Conservation (phyloP, 2,888 invertebrate species). For the Plagodis dolabraria region DNA sequence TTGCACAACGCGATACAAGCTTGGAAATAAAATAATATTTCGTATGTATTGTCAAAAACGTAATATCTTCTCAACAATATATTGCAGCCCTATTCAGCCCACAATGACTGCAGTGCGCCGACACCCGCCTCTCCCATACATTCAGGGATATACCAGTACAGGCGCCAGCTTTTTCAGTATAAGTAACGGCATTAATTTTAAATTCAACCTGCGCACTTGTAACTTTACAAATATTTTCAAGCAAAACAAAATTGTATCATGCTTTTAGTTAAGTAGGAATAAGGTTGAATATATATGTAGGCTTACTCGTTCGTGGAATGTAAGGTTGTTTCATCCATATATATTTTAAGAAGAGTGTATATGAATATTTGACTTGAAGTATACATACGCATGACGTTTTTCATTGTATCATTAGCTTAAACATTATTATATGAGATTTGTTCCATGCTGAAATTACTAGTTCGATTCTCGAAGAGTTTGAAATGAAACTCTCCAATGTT, state of each 20-base stretch:
- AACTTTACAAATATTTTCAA: slow-evolving; percentile 1
- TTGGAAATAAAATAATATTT: no score
- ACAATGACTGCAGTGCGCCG: slow-evolving; percentile 41
- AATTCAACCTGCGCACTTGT: slow-evolving; percentile 19
- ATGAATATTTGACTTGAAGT: no score
- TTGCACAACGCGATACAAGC: no score
- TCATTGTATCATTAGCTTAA: no score
- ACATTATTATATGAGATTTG: no score
- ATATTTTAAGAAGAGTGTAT: no score
- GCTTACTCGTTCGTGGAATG: no score
- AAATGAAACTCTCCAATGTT: not conserved
- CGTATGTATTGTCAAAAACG: not conserved
- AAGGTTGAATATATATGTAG: no score
- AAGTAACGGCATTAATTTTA: slow-evolving; percentile 29
- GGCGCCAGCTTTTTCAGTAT: slow-evolving; percentile 28
- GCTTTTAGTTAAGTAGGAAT: slow-evolving; percentile 3
- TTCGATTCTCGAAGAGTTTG: not conserved
- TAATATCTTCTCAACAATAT: not conserved
- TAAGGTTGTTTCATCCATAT: no score
- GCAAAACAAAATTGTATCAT: slow-evolving; percentile 1
- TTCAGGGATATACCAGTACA: slow-evolving; percentile 37
- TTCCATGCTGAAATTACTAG: no score
- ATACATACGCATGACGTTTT: no score
- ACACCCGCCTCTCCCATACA: slow-evolving; percentile 39
- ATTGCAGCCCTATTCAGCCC: slow-evolving; percentile 7